A percentile compares a stretch with the other conserved stretches of the same genome.
Conservation (phyloP, 2,888 invertebrate species). For the Nysson spinosus region DNA sequence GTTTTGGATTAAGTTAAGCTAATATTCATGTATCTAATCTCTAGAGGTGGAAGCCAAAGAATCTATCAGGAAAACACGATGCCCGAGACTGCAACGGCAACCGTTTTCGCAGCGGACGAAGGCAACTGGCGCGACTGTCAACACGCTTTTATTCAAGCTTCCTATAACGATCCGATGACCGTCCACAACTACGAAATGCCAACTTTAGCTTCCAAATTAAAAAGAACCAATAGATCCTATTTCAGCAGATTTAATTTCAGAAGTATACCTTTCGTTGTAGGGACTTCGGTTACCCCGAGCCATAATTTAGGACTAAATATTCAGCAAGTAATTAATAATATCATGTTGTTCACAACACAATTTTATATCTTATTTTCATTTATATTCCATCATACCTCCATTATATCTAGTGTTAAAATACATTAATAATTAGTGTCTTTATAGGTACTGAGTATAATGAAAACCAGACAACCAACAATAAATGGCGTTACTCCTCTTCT, state of each 20-base stretch:
- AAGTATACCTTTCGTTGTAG: conserved; percentile 82
- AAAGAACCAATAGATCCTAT: conserved; percentile 80
- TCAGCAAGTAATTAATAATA: conserved; percentile 83
- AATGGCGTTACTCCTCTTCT: conserved; percentile 63
- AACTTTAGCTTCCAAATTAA: conserved; percentile 83
- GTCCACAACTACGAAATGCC: conserved; percentile 80
- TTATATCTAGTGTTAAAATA: neutral
- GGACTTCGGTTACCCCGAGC: conserved; percentile 82
- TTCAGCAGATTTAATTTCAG: conserved; percentile 78
- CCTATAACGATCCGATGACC: conserved; percentile 52
- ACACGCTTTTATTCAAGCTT: conserved; percentile 11
- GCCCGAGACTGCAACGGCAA: conserved; percentile 1
- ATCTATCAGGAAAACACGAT: conserved; percentile 7
- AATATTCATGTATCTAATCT: neutral
- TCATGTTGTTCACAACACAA: too few species aligned
- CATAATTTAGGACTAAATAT: conserved; percentile 83
- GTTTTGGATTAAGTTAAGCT: too few species aligned
- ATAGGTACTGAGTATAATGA: conserved; percentile 71
- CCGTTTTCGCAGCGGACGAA: conserved; percentile 5
- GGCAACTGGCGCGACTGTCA: conserved; percentile 19
- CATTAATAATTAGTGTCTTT: conserved; percentile 1
- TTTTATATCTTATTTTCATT: too few species aligned
- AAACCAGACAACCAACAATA: conserved; percentile 63
- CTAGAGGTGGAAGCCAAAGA: conserved; percentile 2
- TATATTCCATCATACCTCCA: too few species aligned